Base-by-base conservation (phyloP, 2,888 invertebrate species). In the Drosophila formosana region DNA sequence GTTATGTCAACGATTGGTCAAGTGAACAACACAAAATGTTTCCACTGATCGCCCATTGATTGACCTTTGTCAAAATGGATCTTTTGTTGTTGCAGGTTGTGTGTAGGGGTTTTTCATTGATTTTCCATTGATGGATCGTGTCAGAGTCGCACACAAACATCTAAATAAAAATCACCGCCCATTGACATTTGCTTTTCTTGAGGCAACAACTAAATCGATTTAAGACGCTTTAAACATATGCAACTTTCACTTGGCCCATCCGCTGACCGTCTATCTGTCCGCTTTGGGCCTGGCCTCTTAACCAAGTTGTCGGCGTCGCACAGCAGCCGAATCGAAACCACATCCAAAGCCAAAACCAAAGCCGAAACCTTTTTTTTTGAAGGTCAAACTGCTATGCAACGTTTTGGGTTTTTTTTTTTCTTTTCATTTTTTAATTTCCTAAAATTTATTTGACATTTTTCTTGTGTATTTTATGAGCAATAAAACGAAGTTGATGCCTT, bases 21-120 rank as follows among this genome's bases (percentile, higher is more conserved):
- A 18, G 39, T 9, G 13, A 39, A 18, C 28, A 52, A 28, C 26
- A 39, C 39, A 39, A 52, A 1, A 3, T 6, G 18, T 39, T 25
- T n/a, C 1, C 53, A 6, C 34, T 55, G 77, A 72, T 67, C 45
- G 64, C 32, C 37, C 50, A 45, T 51, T 71, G 57, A 55, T 51
- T 71, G 61, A 26, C 49, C 46, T 50, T 66, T 66, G 73, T 62
- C 69, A 7, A 45, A 50, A 18, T 4, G 32, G 62, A 52, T 39
- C 46, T 49, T 50, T 63, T 64, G 50, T 67, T 58, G 45, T 51
- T 58, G 28, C 6, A 4, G 5, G 37, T n/a, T 30, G 2, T 47
- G 61, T 56, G 34, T 18, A 11, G 46, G 57, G 57, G 64, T 4
- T 64, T 77, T 75, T 58, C 75, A 73, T 69, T 73, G 57, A 51